phyloP scores from a whole-genome alignment of 2,888 invertebrate species.

The Lasioglossum morio region DNA sequence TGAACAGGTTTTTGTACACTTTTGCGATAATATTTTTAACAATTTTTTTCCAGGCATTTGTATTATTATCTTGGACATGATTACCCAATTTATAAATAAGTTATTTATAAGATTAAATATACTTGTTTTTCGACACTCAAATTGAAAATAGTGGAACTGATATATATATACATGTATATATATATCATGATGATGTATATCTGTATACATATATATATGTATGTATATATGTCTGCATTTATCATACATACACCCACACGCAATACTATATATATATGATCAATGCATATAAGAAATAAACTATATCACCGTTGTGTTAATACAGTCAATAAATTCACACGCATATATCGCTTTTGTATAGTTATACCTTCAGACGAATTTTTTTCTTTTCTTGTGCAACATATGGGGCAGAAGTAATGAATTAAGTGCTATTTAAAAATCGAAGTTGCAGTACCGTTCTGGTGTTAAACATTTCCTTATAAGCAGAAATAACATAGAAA shows the following conservation, averaged over 20 bases:
- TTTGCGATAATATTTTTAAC: constrained; percentile 40
- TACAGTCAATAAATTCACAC: constrained; percentile 63
- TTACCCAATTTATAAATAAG: constrained; percentile 62
- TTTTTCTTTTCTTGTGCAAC: constrained; percentile 49
- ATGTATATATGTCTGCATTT: constrained; percentile 56
- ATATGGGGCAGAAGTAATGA: constrained; percentile 61
- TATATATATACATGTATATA: constrained; percentile 58
- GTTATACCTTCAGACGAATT: constrained; percentile 48
- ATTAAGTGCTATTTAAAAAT: constrained; percentile 47
- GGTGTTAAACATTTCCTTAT: constrained; percentile 33
- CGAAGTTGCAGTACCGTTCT: constrained; percentile 50
- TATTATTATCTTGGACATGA: constrained; percentile 47
- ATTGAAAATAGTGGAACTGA: constrained; percentile 58
- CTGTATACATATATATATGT: constrained; percentile 61
- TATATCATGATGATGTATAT: constrained; percentile 36
- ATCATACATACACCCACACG: constrained; percentile 59
- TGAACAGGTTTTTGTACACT: constrained; percentile 45
- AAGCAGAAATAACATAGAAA: constrained; percentile 40
- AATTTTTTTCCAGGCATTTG: constrained; percentile 44
- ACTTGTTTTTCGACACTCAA: constrained; percentile 50
- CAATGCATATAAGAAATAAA: constrained; percentile 64
- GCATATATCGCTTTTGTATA: constrained; percentile 56
- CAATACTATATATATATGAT: constrained; percentile 60
- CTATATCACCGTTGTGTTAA: constrained; percentile 53
- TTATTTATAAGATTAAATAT: constrained; percentile 64